A percentile compares a stretch with the other conserved stretches of the same genome.
Evolutionary conservation across 1,140 invertebrate genomes (phyloP).

Genomic region (Zeugodacus cucurbitae): DNA sequence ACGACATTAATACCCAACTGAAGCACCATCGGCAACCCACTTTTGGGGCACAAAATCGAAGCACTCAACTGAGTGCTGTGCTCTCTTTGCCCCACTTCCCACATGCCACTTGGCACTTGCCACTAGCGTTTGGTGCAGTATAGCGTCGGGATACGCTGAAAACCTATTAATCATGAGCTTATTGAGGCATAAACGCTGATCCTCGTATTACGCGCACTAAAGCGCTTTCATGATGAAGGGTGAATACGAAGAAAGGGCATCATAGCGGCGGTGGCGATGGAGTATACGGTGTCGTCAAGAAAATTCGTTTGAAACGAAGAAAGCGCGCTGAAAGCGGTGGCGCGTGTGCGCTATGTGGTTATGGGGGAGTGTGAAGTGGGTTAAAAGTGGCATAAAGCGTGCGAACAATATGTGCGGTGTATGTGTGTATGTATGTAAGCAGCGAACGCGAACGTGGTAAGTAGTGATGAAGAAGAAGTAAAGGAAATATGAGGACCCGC

Average conservation of each 20-base stretch:
- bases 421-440: background rate
- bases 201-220: slow-evolving; percentile 34
- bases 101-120: background rate
- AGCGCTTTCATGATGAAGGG: slow-evolving; percentile 30
- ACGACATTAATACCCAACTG: slow-evolving; percentile 12
- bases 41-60: background rate
- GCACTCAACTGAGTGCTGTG: background rate
- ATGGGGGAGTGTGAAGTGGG: background rate
- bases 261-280: background rate
- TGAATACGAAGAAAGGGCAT: background rate
- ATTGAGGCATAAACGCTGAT: slow-evolving; percentile 38
- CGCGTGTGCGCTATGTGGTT: background rate
- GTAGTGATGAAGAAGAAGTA: background rate
- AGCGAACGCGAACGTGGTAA: background rate
- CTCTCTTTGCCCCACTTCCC: background rate
- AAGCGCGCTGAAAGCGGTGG: background rate
- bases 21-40: background rate
- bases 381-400: background rate
- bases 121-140: background rate
- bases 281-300: background rate
- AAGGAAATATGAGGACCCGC: background rate
- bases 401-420: background rate
- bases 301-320: background rate
- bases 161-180: slow-evolving; percentile 39
- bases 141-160: background rate